Percentiles rank a stretch among this genome's conserved stretches.
These are phyloP conservation scores for Teleogryllus occipitalis DNA, from an alignment of 1,140 invertebrate species.

Conservation along the genomic window DNA sequence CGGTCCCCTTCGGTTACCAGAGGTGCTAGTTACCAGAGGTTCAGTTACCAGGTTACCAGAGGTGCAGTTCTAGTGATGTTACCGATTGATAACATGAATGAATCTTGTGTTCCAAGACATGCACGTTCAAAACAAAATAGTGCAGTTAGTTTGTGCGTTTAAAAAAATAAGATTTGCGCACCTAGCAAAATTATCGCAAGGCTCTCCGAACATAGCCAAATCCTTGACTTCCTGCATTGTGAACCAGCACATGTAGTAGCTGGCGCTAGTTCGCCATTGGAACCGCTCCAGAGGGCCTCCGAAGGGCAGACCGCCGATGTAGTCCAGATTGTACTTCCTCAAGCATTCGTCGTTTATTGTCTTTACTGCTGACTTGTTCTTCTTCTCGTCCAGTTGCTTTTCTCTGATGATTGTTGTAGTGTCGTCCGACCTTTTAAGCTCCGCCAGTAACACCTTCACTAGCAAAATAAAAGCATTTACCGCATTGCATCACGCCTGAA, in stretches of 20 bases:
- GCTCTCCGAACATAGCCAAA: conserved; percentile 42
- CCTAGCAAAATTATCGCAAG: conserved; percentile 51
- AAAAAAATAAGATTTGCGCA: conserved; percentile 40
- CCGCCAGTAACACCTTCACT: conserved; percentile 28
- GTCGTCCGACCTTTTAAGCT: conserved; percentile 41
- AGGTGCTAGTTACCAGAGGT: no score
- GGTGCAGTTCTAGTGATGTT: no score
- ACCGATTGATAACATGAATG: not conserved
- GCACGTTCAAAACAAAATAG: not conserved
- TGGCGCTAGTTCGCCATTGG: conserved; percentile 50
- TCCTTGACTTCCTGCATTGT: conserved; percentile 46
- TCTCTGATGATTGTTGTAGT: conserved; percentile 39
- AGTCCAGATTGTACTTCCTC: conserved; percentile 36
- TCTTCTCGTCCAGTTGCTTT: conserved; percentile 36
- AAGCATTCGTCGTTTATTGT: conserved; percentile 42
- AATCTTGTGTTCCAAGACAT: not conserved
- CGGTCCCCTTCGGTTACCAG: no score
- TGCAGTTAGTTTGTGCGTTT: conserved; percentile 35
- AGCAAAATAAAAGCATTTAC: not conserved
- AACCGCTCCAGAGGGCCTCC: conserved; percentile 46
- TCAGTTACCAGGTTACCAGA: no score
- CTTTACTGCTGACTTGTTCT: conserved; percentile 34
- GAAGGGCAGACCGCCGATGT: conserved; percentile 42
- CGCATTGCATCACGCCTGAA: no score
- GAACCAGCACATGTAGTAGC: conserved; percentile 58